Evolutionary conservation across 92 coral and sea anemone genomes (phyloP).

Genomic region (Scolanthus callimorphus): DNA sequence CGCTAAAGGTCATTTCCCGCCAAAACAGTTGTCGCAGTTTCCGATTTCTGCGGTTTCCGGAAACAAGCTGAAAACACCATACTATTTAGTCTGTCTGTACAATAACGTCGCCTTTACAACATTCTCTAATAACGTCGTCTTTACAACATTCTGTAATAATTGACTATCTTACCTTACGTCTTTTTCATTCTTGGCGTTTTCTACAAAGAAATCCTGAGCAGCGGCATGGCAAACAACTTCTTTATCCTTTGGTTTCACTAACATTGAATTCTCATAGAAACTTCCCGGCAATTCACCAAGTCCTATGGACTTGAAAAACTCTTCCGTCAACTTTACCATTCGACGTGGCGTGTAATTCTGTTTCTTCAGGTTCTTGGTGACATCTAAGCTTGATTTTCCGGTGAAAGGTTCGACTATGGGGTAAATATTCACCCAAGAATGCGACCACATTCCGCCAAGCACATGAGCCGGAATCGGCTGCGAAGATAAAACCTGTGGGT

Average conservation of each 20-base stretch:
- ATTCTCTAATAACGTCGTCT: too few relatives aligned
- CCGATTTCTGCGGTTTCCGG: too few relatives aligned
- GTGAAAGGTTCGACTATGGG: constrained; percentile 66
- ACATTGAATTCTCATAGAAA: constrained; percentile 70
- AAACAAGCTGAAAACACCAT: too few relatives aligned
- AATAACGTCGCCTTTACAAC: too few relatives aligned
- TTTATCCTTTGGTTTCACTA: constrained; percentile 68
- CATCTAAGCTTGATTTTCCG: constrained; percentile 52
- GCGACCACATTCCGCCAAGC: constrained; percentile 97
- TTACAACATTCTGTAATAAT: too few relatives aligned
- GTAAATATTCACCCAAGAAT: constrained; percentile 78
- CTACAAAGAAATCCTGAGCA: constrained; percentile 74
- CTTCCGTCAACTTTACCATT: constrained; percentile 72
- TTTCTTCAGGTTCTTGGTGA: constrained; percentile 50
- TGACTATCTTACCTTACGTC: constrained; percentile 81
- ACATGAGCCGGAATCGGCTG: constrained; percentile 91
- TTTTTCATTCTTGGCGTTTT: constrained; percentile 23
- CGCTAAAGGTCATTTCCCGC: too few relatives aligned
- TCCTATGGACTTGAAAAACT: constrained; percentile 84
- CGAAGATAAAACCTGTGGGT: constrained; percentile 36
- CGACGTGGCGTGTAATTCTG: constrained; percentile 33
- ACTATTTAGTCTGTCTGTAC: too few relatives aligned
- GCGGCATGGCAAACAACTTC: constrained; percentile 85
- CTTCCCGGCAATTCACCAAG: constrained; percentile 43
- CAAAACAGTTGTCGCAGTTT: too few relatives aligned